Base-by-base conservation (phyloP, 37 sponge, comb jelly and placozoan genomes). In the Beroe forskalii region DNA sequence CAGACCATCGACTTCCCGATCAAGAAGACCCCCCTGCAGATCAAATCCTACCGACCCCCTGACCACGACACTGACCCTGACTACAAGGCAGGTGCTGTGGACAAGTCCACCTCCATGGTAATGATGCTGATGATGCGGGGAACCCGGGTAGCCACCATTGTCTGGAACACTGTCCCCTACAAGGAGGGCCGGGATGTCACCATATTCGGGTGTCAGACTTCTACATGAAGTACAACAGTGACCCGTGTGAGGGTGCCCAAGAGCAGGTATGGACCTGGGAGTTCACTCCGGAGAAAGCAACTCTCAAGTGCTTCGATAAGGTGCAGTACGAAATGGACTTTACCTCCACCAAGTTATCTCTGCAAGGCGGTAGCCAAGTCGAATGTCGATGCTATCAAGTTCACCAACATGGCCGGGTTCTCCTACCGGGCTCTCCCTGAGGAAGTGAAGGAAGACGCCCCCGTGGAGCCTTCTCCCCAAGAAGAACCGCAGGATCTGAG, bases 221-320 rank as follows among this genome's bases (percentile, higher is more conserved):
- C 55, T 80, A 80, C 55, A 38, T n/a, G 27, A 39, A 37, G 23
- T 80, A 80, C 86, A 32, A 25, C 27, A 23, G 24, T 17, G 55
- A 80, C 30, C 86, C 86, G 8, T 80, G 86, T 44, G 40, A 80
- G 3, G 86, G 86, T n/a, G 86, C 37, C 3, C n/a, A 12, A 38
- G 86, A 80, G 86, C 86, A 80, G 86, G 35, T 80, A 8, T 80
- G 86, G 86, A 23, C 86, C 31, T 80, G 86, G 86, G 19, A 80
- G 20, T 80, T 80, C 86, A 20, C 44, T 6, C 43, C 23, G 4
- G 55, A 42, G n/a, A 23, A 48, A 43, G 86, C 55, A 23, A n/a
- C 48, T 6, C 55, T 80, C 24, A 44, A 32, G 8, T 80, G 86
- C 55, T 44, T 44, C 28, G 55, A 44, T 27, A 43, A 17, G 44